These are phyloP conservation scores for Sinocyclocheilus rhinocerous DNA, from an alignment of 2,113 vertebrate species.

Conservation along the genomic window DNA sequence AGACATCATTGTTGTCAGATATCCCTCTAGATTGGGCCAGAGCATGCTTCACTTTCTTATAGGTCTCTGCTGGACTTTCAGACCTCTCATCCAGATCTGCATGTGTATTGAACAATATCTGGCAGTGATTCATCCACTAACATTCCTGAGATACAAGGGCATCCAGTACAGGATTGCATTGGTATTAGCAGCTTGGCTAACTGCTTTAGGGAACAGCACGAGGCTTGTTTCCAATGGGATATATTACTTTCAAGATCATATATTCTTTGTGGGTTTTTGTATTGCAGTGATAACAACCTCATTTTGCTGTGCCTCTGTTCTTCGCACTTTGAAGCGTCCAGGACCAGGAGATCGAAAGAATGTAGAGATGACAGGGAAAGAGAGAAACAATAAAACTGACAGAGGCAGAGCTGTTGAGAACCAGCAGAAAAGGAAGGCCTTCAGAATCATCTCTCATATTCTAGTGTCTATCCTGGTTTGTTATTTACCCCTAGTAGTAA, in stretches of 20 bases:
- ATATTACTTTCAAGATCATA: background rate
- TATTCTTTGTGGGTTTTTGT: slow-evolving; percentile 3
- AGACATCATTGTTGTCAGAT: background rate
- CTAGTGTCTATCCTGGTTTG: slow-evolving; percentile 4
- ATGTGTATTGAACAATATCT: slow-evolving; percentile 48
- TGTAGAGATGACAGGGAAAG: background rate
- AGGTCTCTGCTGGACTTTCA: slow-evolving; percentile 27
- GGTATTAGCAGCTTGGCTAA: background rate
- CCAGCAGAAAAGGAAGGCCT: background rate
- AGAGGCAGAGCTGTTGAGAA: background rate
- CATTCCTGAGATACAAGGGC: slow-evolving; percentile 40
- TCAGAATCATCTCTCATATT: slow-evolving; percentile 16
- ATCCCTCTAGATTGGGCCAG: background rate
- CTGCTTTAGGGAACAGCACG: background rate
- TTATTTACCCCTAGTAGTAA: slow-evolving; percentile 11
- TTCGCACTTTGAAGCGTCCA: slow-evolving; percentile 26
- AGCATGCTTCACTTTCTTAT: background rate
- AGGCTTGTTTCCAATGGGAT: background rate
- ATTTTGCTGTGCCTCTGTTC: slow-evolving; percentile 44
- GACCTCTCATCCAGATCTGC: slow-evolving; percentile 35
- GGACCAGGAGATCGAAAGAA: slow-evolving; percentile 25
- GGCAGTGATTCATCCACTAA: slow-evolving; percentile 40
- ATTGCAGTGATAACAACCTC: background rate
- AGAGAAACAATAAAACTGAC: background rate
- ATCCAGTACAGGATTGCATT: slow-evolving; percentile 27